phyloP scores from a whole-genome alignment of 2,888 invertebrate species.

The Sycophila texana region DNA sequence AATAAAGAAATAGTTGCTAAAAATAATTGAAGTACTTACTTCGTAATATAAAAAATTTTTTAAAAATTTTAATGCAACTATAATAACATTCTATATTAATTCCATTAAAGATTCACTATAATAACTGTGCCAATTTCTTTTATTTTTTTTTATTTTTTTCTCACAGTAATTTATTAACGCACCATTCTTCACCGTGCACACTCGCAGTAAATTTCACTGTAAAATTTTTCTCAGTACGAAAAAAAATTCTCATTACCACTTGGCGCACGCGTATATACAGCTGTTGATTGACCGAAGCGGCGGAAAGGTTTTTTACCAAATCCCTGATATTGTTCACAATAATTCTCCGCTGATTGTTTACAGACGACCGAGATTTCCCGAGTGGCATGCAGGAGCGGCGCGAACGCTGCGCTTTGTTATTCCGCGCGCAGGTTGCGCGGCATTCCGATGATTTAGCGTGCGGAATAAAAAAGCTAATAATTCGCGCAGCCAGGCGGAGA shows the following conservation, averaged over 20 bases:
- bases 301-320: neutral
- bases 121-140: too few relatives aligned
- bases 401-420: neutral
- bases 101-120: too few relatives aligned
- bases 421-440: neutral
- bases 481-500: neutral
- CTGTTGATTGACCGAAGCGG: neutral
- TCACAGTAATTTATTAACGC: constrained; percentile 56
- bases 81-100: too few relatives aligned
- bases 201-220: too few relatives aligned
- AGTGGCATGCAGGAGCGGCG: too few relatives aligned
- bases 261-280: neutral
- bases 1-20: too few relatives aligned
- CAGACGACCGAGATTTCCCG: neutral
- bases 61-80: too few relatives aligned
- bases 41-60: too few relatives aligned
- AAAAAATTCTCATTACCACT: too few relatives aligned
- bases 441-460: constrained; percentile 23
- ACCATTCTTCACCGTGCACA: neutral
- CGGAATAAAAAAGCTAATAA: constrained; percentile 32
- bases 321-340: neutral
- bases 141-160: too few relatives aligned
- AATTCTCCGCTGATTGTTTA: neutral
- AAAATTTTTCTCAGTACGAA: too few relatives aligned
- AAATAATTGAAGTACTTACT: too few relatives aligned